These are phyloP conservation scores for Diabrotica undecimpunctata DNA, from an alignment of 1,140 invertebrate genomes.

Conservation along the genomic window DNA sequence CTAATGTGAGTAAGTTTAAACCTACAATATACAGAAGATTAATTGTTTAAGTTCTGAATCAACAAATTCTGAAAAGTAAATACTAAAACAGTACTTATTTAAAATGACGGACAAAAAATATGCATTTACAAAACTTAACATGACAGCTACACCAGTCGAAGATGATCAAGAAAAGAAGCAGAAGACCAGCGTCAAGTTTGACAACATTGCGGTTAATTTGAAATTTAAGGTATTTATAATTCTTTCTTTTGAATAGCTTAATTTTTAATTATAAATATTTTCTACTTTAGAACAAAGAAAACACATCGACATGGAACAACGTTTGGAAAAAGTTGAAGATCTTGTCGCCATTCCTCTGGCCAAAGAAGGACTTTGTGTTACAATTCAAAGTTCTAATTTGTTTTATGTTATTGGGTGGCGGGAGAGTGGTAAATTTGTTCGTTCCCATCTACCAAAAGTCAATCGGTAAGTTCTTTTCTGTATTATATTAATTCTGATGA, in stretches of 20 bases:
- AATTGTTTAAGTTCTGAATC: too few relatives aligned
- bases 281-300: conserved; percentile 52
- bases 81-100: too few relatives aligned
- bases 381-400: conserved; percentile 85
- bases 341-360: conserved; percentile 90
- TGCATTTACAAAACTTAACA: conserved; percentile 1
- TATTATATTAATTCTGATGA: too few relatives aligned
- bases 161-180: conserved; percentile 9
- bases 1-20: too few relatives aligned
- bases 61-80: too few relatives aligned
- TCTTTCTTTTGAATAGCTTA: background rate
- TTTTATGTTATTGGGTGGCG: conserved; percentile 69
- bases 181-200: conserved; percentile 19
- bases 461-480: conserved; percentile 58
- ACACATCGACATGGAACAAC: conserved; percentile 75
- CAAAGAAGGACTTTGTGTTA: conserved; percentile 70
- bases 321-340: conserved; percentile 73
- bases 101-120: background rate
- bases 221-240: conserved; percentile 18
- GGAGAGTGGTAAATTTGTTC: conserved; percentile 87
- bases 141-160: background rate
- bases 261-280: background rate
- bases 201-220: conserved; percentile 27
- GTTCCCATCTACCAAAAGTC: conserved; percentile 91
- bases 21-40: too few relatives aligned